phyloP scores from a whole-genome alignment of 2,797 vertebrate genomes.

The Brachyrhaphis roseni region DNA sequence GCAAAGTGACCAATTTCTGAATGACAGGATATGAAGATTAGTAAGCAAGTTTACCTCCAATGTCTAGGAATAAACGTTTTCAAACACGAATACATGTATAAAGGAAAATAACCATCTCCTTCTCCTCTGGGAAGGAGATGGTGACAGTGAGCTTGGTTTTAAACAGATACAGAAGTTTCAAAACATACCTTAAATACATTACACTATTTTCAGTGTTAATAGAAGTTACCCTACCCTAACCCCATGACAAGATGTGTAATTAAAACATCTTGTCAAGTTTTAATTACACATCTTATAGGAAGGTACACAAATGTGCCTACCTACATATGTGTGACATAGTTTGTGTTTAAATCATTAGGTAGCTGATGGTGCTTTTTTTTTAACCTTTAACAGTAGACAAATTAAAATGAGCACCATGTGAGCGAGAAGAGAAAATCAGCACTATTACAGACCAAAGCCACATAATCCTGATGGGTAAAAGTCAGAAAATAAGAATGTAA shows the following conservation, averaged over 20 bases:
- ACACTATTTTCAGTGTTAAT: background rate
- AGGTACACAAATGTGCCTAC: no score
- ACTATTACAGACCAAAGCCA: slow-evolving; percentile 87
- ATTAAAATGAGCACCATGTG: slow-evolving; percentile 42
- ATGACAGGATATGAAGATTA: background rate
- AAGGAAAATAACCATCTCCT: no score
- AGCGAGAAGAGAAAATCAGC: slow-evolving; percentile 58
- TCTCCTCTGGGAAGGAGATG: background rate
- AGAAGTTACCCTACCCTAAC: no score
- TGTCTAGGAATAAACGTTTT: background rate
- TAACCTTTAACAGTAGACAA: background rate
- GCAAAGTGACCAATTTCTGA: background rate
- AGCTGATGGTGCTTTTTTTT: background rate
- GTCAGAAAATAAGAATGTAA: slow-evolving; percentile 89
- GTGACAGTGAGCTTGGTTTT: background rate
- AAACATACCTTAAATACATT: background rate
- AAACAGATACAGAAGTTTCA: background rate
- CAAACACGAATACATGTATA: background rate
- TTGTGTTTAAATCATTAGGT: background rate
- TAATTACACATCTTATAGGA: no score
- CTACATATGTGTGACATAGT: background rate
- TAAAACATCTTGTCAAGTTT: no score
- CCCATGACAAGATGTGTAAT: background rate
- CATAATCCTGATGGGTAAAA: slow-evolving; percentile 87
- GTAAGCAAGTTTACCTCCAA: background rate